Evolutionary conservation across 2,888 invertebrate genomes (phyloP).

Genomic region (Drosophila aldrichi): DNA sequence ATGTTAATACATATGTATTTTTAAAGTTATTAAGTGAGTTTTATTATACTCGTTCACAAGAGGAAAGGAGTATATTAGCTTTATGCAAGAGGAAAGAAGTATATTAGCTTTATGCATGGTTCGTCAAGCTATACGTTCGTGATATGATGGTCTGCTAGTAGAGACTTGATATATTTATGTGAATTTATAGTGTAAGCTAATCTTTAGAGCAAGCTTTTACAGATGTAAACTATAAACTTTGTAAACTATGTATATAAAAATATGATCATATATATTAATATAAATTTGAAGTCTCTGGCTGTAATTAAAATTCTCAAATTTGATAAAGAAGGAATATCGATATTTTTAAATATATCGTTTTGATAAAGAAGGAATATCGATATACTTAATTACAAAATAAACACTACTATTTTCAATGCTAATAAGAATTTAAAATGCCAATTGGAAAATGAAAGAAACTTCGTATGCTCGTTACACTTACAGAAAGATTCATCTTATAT

Average conservation of each 20-base stretch:
- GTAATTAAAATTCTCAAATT: too few species aligned
- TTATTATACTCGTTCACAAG: background rate
- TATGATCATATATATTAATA: background rate
- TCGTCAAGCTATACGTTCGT: too few species aligned
- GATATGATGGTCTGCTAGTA: too few species aligned
- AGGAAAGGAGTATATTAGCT: background rate
- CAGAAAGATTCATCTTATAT: too few species aligned
- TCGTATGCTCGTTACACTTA: too few species aligned
- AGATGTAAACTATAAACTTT: background rate
- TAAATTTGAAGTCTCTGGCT: background rate
- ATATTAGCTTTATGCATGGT: background rate
- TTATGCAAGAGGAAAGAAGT: background rate
- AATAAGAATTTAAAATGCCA: too few species aligned
- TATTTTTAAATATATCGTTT: too few species aligned
- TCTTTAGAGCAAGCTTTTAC: background rate
- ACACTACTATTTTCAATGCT: too few species aligned
- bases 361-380: background rate
- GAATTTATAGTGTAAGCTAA: background rate
- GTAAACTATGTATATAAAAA: background rate
- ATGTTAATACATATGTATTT: background rate
- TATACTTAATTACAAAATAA: too few species aligned
- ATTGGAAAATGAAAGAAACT: background rate
- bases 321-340: background rate
- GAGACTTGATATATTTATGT: background rate
- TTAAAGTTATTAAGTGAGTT: background rate